A percentile compares a stretch with the other conserved stretches of the same genome.
Evolutionary conservation across 2,113 vertebrate genomes (phyloP).

Genomic region (Illadopsis cleaveri): DNA sequence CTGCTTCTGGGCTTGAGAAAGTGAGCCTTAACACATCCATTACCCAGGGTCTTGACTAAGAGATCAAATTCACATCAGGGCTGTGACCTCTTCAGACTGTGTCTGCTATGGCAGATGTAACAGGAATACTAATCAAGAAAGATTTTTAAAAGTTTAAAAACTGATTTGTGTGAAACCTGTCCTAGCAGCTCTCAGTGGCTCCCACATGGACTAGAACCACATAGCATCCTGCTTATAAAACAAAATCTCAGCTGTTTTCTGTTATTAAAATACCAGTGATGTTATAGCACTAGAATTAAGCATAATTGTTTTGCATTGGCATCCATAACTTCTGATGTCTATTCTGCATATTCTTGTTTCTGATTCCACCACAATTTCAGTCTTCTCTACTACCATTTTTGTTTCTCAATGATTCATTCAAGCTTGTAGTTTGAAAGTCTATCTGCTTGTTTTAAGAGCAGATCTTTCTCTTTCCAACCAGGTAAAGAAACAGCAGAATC

Average conservation of each 20-base stretch:
- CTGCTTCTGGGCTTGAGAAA: not conserved
- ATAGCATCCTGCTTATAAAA: not conserved
- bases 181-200: not conserved
- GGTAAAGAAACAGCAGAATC: constrained; percentile 22
- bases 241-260: not conserved
- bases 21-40: not conserved
- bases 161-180: not conserved
- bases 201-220: not conserved
- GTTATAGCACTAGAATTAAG: not conserved
- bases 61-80: not conserved
- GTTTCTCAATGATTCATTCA: not conserved
- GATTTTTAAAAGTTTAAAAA: not conserved
- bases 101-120: not conserved
- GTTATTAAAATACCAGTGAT: not conserved
- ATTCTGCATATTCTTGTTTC: not conserved
- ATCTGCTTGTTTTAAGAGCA: constrained; percentile 49
- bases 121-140: not conserved
- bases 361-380: not conserved
- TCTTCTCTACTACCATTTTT: not conserved
- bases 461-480: constrained; percentile 28
- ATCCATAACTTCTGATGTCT: not conserved
- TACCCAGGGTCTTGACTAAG: not conserved
- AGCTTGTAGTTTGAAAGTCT: constrained; percentile 7
- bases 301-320: not conserved
- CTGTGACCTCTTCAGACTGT: not conserved